Base-by-base conservation (phyloP, 2,888 invertebrate genomes). In the Orthonevra nobilis region DNA sequence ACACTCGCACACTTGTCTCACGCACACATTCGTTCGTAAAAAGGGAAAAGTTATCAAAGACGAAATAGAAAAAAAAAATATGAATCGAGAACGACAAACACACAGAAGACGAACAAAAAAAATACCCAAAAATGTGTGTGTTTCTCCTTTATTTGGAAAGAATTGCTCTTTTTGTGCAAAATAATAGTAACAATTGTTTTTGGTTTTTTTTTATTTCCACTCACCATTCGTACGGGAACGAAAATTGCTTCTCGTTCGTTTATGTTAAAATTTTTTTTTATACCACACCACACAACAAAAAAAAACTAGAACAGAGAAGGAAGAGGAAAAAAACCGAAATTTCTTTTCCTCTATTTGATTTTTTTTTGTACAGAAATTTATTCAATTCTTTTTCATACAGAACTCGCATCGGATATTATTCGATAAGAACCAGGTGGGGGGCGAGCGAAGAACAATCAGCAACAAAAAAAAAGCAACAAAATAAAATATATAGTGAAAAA, bases 81-180 rank as follows among this genome's bases (percentile, higher is more conserved):
- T n/a, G n/a, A n/a, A n/a, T 52, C 5, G 64, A 77, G 63, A 58
- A 75, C 42, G 61, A 56, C 38, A 20, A 69, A 61, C 58, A 56
- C n/a, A n/a, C n/a, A n/a, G n/a, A 42, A 20, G 30, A 28, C 40
- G 40, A 73, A 77, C 64, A 70, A 70, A 58, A 69, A 44, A 60
- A 69, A 48, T 58, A 26, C 38, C 68, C 58, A 40, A 46, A 48
- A 36, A 15, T 38, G 20, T n/a, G n/a, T n/a, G 54, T 75, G 64
- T 64, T 75, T 69, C 69, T 50, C 69, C 56, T 70, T 58, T 69
- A 63, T 63, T 75, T 70, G 30, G 30, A 56, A 48, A 72, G 28
- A 64, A 61, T 54, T 63, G 46, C 30, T 36, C 38, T 32, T 42
- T 30, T 10, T 60, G 36, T 32, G 52, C 60, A 52, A 60, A 66